These are phyloP conservation scores for Megalonaias nervosa DNA, from an alignment of 1,140 invertebrate species.

Conservation along the genomic window DNA sequence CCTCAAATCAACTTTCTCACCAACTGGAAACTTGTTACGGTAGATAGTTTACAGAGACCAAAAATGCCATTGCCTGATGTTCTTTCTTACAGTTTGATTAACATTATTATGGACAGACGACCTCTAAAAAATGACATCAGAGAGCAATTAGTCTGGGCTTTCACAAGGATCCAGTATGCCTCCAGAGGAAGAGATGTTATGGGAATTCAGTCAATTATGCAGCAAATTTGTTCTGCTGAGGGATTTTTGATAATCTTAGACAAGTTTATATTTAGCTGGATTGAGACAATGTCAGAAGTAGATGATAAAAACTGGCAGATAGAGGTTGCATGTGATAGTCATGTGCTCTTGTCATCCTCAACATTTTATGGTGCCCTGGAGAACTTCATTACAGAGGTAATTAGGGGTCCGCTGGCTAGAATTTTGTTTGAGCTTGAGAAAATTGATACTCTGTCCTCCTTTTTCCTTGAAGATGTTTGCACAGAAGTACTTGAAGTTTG, in stretches of 20 bases:
- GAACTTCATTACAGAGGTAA: background rate
- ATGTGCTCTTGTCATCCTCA: conserved; percentile 12
- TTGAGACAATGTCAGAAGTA: background rate
- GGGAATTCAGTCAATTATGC: conserved; percentile 34
- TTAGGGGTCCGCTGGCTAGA: conserved; percentile 18
- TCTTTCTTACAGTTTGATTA: conserved; percentile 2
- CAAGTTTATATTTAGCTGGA: conserved; percentile 12
- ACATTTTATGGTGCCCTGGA: conserved; percentile 22
- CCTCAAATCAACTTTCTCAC: conserved; percentile 46
- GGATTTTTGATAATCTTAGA: conserved; percentile 28
- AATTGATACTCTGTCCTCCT: conserved; percentile 14
- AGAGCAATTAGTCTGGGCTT: conserved; percentile 49
- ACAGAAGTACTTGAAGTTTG: conserved; percentile 4
- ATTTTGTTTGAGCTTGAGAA: conserved; percentile 19
- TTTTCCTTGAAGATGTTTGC: conserved; percentile 10
- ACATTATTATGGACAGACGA: conserved; percentile 29
- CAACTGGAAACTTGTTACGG: conserved; percentile 42
- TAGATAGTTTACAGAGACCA: conserved; percentile 40
- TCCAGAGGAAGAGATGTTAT: conserved; percentile 21
- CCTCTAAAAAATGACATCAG: conserved; percentile 21
- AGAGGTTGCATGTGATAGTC: conserved; percentile 15
- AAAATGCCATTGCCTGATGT: conserved; percentile 19
- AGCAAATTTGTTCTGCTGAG: conserved; percentile 14
- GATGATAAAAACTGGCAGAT: conserved; percentile 14
- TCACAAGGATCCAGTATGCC: conserved; percentile 44